Evolutionary conservation across 1,140 invertebrate genomes (phyloP).

Genomic region (Diplogasteroides magnus): DNA sequence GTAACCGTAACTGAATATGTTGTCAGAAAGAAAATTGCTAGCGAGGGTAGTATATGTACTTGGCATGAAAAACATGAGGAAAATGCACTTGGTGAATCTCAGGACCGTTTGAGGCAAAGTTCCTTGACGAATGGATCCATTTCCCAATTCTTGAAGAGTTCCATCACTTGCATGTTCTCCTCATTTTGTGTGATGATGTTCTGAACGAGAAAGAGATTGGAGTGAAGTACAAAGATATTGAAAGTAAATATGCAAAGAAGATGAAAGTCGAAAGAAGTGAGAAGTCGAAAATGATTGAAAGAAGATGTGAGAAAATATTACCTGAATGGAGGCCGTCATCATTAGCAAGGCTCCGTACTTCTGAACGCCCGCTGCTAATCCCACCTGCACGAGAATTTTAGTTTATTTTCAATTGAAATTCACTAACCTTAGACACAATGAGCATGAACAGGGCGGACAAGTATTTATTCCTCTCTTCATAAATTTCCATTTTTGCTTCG

Average conservation of each 20-base stretch:
- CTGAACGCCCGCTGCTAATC: conserved; percentile 39
- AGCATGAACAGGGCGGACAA: conserved; percentile 45
- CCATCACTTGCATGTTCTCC: conserved; percentile 49
- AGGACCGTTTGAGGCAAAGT: conserved; percentile 41
- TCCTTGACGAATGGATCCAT: conserved; percentile 46
- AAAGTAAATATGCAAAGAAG: conserved; percentile 2
- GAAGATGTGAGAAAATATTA: conserved; percentile 14
- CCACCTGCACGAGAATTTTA: conserved; percentile 16
- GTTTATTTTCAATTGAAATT: conserved; percentile 14
- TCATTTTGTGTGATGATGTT: conserved; percentile 52
- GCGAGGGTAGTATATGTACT: no score
- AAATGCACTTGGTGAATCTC: no score
- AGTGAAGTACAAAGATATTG: conserved; percentile 17
- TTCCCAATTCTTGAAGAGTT: conserved; percentile 43
- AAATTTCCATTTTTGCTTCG: conserved; percentile 41
- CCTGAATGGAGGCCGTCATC: conserved; percentile 54
- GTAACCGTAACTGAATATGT: no score
- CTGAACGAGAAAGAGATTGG: conserved; percentile 38
- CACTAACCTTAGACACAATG: conserved; percentile 31
- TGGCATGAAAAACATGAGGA: no score
- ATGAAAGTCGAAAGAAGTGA: background rate
- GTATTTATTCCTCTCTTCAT: conserved; percentile 48
- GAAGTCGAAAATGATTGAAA: conserved; percentile 8
- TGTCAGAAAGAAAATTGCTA: no score
- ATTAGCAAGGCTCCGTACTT: conserved; percentile 53